phyloP scores from a whole-genome alignment of 2,888 invertebrate genomes.

The Julus scanicus region DNA sequence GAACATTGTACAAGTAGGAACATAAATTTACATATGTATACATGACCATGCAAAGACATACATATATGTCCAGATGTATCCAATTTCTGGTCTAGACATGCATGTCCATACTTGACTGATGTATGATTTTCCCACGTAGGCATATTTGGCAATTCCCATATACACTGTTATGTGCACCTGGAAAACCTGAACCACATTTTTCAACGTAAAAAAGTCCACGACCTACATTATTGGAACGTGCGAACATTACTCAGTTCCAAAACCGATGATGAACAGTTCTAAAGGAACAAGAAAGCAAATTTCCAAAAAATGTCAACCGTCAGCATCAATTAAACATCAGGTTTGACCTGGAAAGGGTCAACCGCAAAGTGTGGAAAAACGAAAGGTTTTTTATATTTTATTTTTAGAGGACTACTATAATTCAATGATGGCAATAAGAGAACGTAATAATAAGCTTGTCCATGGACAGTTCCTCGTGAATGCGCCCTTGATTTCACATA shows the following conservation, averaged over 20 bases:
- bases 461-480: neutral
- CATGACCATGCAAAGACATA: too few species aligned
- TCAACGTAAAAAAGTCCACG: neutral
- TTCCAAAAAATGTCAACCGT: neutral
- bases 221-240: neutral
- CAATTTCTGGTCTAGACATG: too few species aligned
- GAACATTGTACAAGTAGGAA: too few species aligned
- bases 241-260: neutral
- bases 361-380: neutral
- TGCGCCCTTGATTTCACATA: conserved; percentile 17
- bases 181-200: too few species aligned
- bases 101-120: too few species aligned
- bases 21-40: too few species aligned
- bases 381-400: neutral
- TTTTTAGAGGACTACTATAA: neutral
- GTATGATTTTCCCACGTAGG: too few species aligned
- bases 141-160: too few species aligned
- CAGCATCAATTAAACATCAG: neutral
- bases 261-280: neutral
- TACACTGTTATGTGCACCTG: too few species aligned
- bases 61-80: too few species aligned
- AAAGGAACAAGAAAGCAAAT: neutral
- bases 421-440: conserved; percentile 20
- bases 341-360: conserved; percentile 2
- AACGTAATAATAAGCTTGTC: neutral